These are phyloP conservation scores for Lepilemur septentrionalis DNA, from an alignment of 2,797 vertebrate genomes.

Conservation along the genomic window DNA sequence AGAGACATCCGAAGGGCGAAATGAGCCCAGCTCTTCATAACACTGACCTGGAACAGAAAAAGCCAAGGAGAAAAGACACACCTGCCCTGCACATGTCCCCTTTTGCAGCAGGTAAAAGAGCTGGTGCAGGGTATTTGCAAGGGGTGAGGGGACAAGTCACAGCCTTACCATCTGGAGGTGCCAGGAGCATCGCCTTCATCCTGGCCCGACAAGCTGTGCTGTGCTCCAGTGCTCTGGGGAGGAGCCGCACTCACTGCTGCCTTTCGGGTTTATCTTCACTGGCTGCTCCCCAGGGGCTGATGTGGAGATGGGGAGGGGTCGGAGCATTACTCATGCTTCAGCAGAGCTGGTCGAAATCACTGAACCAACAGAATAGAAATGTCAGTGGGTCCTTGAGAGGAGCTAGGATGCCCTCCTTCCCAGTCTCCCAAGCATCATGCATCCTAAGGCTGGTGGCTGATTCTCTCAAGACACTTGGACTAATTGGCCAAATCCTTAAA, in stretches of 20 bases:
- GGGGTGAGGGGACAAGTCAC: not conserved
- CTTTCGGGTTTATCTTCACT: not conserved
- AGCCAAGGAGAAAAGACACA: constrained; percentile 94
- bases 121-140: not conserved
- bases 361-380: not conserved
- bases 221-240: not conserved
- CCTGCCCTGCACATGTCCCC: constrained; percentile 90
- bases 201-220: not conserved
- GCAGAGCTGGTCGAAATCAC: constrained; percentile 34
- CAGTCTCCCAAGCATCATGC: not conserved
- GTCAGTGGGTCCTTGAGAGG: constrained; percentile 38
- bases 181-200: not conserved
- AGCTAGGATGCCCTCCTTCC: not conserved
- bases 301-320: not conserved
- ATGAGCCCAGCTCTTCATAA: constrained; percentile 78
- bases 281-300: not conserved
- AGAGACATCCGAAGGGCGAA: constrained; percentile 80
- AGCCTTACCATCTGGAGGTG: constrained; percentile 20
- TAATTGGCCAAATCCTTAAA: not conserved
- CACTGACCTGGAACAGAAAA: constrained; percentile 87
- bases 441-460: not conserved
- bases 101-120: constrained; percentile 88
- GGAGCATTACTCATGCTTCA: not conserved
- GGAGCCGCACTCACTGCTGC: not conserved
- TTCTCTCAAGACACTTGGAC: not conserved